Evolutionary conservation across 2,113 vertebrate species (phyloP).

Genomic region (Scopus umbretta): DNA sequence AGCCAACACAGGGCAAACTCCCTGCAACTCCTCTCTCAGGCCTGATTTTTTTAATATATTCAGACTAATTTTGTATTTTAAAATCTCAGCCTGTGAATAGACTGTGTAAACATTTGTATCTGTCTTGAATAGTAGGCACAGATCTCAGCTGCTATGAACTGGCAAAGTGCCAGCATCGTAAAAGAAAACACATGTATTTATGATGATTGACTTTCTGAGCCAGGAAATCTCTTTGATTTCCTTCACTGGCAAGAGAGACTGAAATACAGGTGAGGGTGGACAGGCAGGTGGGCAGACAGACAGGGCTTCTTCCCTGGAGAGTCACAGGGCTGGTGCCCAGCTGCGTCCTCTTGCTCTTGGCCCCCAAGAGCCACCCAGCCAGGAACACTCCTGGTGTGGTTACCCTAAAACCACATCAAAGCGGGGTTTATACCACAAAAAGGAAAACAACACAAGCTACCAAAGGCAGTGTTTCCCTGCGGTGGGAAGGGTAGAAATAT

Average conservation of each 20-base stretch:
- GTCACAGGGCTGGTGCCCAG: background rate
- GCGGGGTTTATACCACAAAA: background rate
- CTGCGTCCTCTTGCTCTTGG: background rate
- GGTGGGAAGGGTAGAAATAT: background rate
- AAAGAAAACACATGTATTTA: background rate
- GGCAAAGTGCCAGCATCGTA: background rate
- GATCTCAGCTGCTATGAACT: background rate
- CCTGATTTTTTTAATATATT: background rate
- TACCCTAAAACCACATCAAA: background rate
- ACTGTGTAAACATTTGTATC: background rate
- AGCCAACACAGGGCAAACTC: background rate
- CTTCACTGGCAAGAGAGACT: background rate
- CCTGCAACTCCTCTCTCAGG: background rate
- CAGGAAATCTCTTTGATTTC: conserved; percentile 7
- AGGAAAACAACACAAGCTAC: background rate
- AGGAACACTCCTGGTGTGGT: background rate
- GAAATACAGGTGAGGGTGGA: background rate
- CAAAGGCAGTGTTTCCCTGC: background rate
- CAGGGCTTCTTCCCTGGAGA: background rate
- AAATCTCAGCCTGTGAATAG: background rate
- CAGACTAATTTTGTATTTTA: background rate
- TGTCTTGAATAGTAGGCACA: background rate
- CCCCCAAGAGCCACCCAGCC: background rate
- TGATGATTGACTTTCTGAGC: background rate
- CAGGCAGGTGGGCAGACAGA: background rate